Evolutionary conservation across 2,888 invertebrate species (phyloP).

Genomic region (Gymnosoma rotundatum): DNA sequence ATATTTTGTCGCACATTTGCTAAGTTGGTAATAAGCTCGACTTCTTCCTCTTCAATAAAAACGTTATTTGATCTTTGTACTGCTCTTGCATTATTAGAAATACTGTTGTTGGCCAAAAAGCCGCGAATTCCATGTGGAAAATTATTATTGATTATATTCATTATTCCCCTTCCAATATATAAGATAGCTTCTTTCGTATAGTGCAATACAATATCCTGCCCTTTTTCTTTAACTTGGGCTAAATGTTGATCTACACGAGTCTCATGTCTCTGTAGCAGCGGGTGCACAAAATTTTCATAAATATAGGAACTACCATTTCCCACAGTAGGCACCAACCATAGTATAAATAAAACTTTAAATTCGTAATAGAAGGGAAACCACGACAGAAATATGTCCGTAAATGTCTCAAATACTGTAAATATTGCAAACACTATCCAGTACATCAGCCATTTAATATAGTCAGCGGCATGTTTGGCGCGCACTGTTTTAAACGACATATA

Average conservation of each 20-base stretch:
- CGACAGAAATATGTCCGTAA: conserved; percentile 95
- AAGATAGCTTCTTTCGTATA: conserved; percentile 23
- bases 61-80: background rate
- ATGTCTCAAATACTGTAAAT: conserved; percentile 94
- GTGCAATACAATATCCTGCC: conserved; percentile 40
- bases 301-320: conserved; percentile 96
- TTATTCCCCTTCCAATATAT: conserved; percentile 14
- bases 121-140: conserved; percentile 41
- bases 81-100: background rate
- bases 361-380: conserved; percentile 98
- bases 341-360: conserved; percentile 94
- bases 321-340: conserved; percentile 96
- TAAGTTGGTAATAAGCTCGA: background rate
- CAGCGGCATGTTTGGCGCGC: conserved; percentile 96
- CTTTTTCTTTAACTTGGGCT: conserved; percentile 77
- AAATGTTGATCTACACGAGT: conserved; percentile 84
- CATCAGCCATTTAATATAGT: conserved; percentile 99
- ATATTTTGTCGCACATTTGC: background rate
- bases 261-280: conserved; percentile 93
- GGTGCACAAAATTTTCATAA: conserved; percentile 96
- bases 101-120: conserved; percentile 5
- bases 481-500: conserved; percentile 91
- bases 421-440: conserved; percentile 99
- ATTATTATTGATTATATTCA: conserved; percentile 34
- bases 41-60: conserved; percentile 24